Conservation (phyloP, 2,113 vertebrate genomes). For the Oxygymnocypris stewartii region DNA sequence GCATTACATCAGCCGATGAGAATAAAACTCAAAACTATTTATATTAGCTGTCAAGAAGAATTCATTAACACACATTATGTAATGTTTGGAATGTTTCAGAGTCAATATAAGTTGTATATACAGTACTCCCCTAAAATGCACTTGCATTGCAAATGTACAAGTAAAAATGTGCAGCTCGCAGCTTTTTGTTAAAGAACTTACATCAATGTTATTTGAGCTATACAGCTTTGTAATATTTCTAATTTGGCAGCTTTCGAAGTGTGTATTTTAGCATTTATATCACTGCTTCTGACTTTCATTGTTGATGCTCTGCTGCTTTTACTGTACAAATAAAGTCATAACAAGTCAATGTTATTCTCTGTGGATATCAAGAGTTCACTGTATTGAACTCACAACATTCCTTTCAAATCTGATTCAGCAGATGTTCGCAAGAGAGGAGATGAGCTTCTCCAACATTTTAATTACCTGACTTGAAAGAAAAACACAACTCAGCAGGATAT, state of each 20-base stretch:
- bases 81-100: slow-evolving; percentile 1
- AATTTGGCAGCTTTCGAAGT: neutral
- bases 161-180: neutral
- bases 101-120: neutral
- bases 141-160: too few relatives aligned
- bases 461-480: slow-evolving; percentile 42
- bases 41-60: neutral
- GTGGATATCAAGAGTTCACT: neutral
- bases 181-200: neutral
- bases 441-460: slow-evolving; percentile 37
- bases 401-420: slow-evolving; percentile 35
- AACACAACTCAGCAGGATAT: slow-evolving; percentile 48
- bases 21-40: neutral
- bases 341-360: neutral
- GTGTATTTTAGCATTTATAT: neutral
- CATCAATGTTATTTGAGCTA: neutral
- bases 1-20: neutral
- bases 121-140: neutral
- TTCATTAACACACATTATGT: neutral
- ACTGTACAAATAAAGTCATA: too few relatives aligned
- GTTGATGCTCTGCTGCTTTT: neutral
- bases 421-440: slow-evolving; percentile 36
- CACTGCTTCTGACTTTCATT: neutral
- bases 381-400: neutral
- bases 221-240: neutral